Evolutionary conservation across 2,888 invertebrate genomes (phyloP), one percentile per base, ranked within the genome.

Genomic region (Apomyelois bistriatella): DNA sequence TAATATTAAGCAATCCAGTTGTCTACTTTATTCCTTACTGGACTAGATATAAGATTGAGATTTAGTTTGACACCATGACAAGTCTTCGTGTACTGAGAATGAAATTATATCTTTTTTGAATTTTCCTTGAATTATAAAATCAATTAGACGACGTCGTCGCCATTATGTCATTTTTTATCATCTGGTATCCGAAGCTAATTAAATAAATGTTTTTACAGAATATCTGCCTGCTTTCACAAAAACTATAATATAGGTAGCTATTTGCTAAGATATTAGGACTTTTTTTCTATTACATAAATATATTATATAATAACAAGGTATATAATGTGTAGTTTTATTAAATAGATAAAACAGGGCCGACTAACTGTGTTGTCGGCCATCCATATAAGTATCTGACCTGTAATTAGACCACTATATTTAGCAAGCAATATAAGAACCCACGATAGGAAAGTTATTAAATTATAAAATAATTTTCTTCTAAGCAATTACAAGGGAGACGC

Each of bases 41-140:
- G 6, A 5, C 13, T 8, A 32, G 13, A 1, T 8, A 16, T 46
- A 46, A 46, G 35, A 32, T 46, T 10, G 15, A 9, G 15, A 10
- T 1, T 32, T 15, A 32, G 3, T 32, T 35, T 7, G 9, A 35
- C 13, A 13, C 9, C 2, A 12, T 43, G 6, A 15, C 8, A 38
- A 38, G 28, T 46, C 13, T 30, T 46, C 43, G 43, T 15, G 32
- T 46, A 32, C 46, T 10, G 10, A 10, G 72, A 84, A 83, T 80
- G 72, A 72, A 82, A 80, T 76, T 64, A 67, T 65, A 64, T 76
- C 70, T 81, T 77, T 74, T 22, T 63, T 35, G 65, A 74, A 70
- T 72, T 76, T 73, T 64, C 67, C 63, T 72, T 67, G 65, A 77
- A 80, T 85, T 82, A 83, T 75, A 82, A 82, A 86, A 83, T 83